A percentile compares a stretch with the other conserved stretches of the same genome.
Evolutionary conservation across 1,140 invertebrate genomes (phyloP).

Genomic region (Drosophila sp.): DNA sequence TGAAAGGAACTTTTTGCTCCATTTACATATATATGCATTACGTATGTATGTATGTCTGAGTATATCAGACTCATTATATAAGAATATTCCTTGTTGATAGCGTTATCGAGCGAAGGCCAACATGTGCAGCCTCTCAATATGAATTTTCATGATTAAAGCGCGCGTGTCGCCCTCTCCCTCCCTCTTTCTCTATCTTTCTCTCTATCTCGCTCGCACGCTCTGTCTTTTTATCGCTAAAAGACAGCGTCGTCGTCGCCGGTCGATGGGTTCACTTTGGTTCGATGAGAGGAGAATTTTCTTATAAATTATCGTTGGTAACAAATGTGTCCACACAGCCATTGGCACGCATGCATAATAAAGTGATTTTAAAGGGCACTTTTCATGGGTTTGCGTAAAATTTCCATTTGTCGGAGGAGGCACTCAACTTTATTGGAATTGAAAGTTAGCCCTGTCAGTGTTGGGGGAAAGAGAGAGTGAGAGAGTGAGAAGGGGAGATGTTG

Average conservation of each 20-base stretch:
- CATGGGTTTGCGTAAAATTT: slow-evolving; percentile 71
- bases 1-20: slow-evolving; percentile 1
- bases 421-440: slow-evolving; percentile 83
- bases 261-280: slow-evolving; percentile 41
- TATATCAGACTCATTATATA: slow-evolving; percentile 13
- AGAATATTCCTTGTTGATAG: slow-evolving; percentile 8
- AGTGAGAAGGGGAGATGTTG: slow-evolving; percentile 3
- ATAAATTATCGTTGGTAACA: slow-evolving; percentile 78
- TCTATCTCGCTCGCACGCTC: no score
- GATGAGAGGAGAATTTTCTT: slow-evolving; percentile 69
- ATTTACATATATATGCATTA: neutral
- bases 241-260: slow-evolving; percentile 38
- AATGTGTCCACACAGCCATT: slow-evolving; percentile 69
- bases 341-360: slow-evolving; percentile 81
- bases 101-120: slow-evolving; percentile 35
- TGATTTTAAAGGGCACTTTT: slow-evolving; percentile 81
- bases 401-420: slow-evolving; percentile 68
- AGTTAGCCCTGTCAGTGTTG: slow-evolving; percentile 28
- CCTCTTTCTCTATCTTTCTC: slow-evolving; percentile 9
- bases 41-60: neutral
- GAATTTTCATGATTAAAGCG: slow-evolving; percentile 81
- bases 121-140: slow-evolving; percentile 57
- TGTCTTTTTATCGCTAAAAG: slow-evolving; percentile 68
- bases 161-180: slow-evolving; percentile 37
- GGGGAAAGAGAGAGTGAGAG: slow-evolving; percentile 25